These are phyloP conservation scores for Bradypus variegatus DNA, from an alignment of 2,797 vertebrate genomes.

Conservation along the genomic window DNA sequence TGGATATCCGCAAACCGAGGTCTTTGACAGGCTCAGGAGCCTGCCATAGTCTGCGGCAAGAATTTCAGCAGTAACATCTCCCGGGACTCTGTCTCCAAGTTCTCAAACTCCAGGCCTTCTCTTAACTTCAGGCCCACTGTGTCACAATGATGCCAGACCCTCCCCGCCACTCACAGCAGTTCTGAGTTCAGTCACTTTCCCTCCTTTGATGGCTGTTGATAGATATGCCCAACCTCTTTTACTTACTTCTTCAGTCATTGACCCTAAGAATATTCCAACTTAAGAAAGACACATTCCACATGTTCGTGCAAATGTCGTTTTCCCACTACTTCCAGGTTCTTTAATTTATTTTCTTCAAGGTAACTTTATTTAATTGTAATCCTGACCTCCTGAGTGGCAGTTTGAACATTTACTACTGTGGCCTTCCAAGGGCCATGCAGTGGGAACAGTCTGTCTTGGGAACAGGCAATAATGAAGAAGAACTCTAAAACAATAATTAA, in stretches of 20 bases:
- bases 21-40: neutral
- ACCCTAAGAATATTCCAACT: neutral
- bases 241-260: neutral
- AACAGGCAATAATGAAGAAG: neutral
- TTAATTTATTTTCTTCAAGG: neutral
- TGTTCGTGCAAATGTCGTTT: neutral
- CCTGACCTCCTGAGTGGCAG: neutral
- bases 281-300: neutral
- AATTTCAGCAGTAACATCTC: neutral
- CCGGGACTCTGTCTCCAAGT: neutral
- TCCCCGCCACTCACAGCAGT: rapidly evolving
- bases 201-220: rapidly evolving
- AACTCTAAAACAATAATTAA: neutral
- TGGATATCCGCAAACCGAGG: neutral
- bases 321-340: neutral
- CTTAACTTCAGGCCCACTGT: neutral
- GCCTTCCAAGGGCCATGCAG: neutral
- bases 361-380: neutral
- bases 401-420: neutral
- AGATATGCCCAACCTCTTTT: neutral
- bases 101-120: neutral
- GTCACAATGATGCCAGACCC: neutral
- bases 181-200: neutral
- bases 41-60: neutral
- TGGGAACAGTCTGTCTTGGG: neutral